These are phyloP conservation scores for Orcinus orca DNA, from an alignment of 2,113 vertebrate genomes.

Conservation along the genomic window DNA sequence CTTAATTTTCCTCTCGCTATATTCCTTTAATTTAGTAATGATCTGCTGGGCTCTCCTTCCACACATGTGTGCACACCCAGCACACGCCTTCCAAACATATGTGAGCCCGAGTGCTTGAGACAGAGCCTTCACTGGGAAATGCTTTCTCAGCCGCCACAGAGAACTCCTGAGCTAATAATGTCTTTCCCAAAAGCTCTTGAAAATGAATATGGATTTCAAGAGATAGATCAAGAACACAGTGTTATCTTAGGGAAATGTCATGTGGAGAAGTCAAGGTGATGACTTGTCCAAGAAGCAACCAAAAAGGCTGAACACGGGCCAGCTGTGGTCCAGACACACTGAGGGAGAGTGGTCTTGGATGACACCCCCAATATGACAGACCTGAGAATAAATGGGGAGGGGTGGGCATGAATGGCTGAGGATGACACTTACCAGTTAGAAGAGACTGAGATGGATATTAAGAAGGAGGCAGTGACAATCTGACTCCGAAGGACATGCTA, in stretches of 20 bases:
- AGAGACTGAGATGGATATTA: neutral
- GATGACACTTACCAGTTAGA: neutral
- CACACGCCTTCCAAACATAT: accelerated
- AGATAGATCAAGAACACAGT: neutral
- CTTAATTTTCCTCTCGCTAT: neutral
- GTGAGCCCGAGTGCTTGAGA: neutral
- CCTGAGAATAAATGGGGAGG: neutral
- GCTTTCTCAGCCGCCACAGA: neutral
- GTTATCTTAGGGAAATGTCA: neutral
- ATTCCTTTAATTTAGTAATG: neutral
- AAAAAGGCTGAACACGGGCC: neutral
- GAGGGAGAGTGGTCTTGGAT: neutral
- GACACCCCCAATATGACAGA: neutral
- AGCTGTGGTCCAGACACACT: neutral
- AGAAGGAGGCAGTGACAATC: neutral
- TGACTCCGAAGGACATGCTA: neutral
- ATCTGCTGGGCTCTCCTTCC: neutral
- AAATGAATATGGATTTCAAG: neutral
- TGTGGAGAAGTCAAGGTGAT: neutral
- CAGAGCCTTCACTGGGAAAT: neutral
- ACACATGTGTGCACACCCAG: accelerated
- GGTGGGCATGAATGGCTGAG: accelerated
- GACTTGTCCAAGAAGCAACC: neutral
- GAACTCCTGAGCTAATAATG: neutral
- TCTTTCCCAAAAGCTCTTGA: constrained; percentile 1